Evolutionary conservation across 2,797 vertebrate genomes (phyloP).

Genomic region (Sebastes variabilis): DNA sequence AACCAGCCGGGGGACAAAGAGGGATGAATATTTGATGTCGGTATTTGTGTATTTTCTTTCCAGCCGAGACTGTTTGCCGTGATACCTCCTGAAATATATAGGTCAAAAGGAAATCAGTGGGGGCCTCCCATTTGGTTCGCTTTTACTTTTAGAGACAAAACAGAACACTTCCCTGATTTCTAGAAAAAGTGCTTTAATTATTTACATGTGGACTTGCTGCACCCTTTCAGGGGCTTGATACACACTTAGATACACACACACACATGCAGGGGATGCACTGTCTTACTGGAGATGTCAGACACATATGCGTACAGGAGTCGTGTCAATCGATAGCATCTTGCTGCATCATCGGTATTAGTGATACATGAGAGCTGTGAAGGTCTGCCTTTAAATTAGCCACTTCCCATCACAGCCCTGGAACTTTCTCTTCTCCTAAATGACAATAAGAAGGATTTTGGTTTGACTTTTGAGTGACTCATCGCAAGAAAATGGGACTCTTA

Average conservation of each 20-base stretch:
- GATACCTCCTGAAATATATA: constrained; percentile 61
- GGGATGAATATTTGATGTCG: constrained; percentile 70
- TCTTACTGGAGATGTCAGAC: constrained; percentile 13
- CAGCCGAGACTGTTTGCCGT: constrained; percentile 21
- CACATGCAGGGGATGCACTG: neutral
- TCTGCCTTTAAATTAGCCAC: constrained; percentile 21
- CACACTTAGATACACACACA: neutral
- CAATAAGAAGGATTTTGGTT: neutral
- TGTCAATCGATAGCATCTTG: constrained; percentile 38
- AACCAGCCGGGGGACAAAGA: constrained; percentile 31
- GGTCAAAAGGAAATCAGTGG: constrained; percentile 60
- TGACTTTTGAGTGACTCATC: neutral
- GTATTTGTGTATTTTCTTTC: constrained; percentile 56
- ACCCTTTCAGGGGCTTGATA: constrained; percentile 15
- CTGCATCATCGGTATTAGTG: constrained; percentile 13
- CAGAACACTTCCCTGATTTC: constrained; percentile 48
- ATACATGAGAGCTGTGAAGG: constrained; percentile 27
- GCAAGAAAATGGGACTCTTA: neutral
- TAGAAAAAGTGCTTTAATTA: constrained; percentile 66
- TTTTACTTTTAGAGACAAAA: constrained; percentile 55
- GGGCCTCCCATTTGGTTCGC: constrained; percentile 21
- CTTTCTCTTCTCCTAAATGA: neutral
- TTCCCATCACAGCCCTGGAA: neutral
- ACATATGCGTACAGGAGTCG: neutral
- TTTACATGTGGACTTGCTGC: constrained; percentile 52